Evolutionary conservation across 2,797 vertebrate genomes (phyloP).

Genomic region (Xiphophorus birchmanni): DNA sequence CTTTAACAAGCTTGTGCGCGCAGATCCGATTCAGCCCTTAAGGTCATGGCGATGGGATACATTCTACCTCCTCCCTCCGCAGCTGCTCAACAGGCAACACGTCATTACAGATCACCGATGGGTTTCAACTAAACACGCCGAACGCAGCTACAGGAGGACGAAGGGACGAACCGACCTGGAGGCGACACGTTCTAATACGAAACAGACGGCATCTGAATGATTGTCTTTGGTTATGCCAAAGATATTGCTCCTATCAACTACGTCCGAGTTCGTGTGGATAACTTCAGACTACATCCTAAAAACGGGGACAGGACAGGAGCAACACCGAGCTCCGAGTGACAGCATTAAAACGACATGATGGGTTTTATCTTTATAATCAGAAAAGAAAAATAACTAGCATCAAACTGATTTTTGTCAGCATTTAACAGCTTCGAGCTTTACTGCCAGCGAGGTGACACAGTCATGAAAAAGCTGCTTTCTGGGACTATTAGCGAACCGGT

Average conservation of each 20-base stretch:
- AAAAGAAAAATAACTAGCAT: conserved; percentile 12
- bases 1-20: conserved; percentile 58
- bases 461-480: conserved; percentile 28
- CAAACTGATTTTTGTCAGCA: conserved; percentile 16
- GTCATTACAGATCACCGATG: conserved; percentile 44
- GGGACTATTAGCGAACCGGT: conserved; percentile 31
- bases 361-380: background rate
- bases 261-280: conserved; percentile 46
- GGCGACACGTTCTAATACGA: conserved; percentile 47
- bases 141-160: conserved; percentile 31
- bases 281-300: conserved; percentile 56
- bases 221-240: conserved; percentile 80
- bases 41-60: conserved; percentile 75
- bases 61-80: conserved; percentile 70
- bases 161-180: conserved; percentile 57
- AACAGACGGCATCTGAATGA: conserved; percentile 68
- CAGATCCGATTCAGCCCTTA: conserved; percentile 76
- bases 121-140: conserved; percentile 39
- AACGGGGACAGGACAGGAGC: conserved; percentile 52
- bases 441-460: conserved; percentile 23
- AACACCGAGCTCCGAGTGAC: conserved; percentile 37
- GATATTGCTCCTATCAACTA: conserved; percentile 73
- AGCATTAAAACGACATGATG: background rate
- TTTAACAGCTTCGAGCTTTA: conserved; percentile 31
- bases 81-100: conserved; percentile 60